Percentiles rank a stretch among this genome's conserved stretches.
phyloP scores from a whole-genome alignment of 2,888 invertebrate species.

The Mayetiola destructor region DNA sequence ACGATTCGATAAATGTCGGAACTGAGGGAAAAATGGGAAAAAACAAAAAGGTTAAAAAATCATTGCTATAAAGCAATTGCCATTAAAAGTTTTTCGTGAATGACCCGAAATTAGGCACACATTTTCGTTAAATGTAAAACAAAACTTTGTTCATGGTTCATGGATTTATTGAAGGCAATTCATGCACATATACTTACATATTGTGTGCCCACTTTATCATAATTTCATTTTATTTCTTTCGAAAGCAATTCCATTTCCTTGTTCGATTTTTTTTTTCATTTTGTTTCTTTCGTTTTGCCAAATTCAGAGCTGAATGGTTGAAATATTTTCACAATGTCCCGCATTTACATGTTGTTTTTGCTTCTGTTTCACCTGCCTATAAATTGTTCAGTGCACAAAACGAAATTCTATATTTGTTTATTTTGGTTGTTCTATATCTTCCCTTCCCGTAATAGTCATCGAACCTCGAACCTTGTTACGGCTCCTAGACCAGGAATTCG shows the following conservation, averaged over 20 bases:
- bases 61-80: neutral
- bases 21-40: neutral
- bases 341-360: neutral
- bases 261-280: neutral
- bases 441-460: too few relatives aligned
- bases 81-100: neutral
- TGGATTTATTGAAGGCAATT: constrained; percentile 3
- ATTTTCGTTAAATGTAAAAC: neutral
- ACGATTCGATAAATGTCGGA: too few relatives aligned
- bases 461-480: neutral
- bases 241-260: constrained; percentile 6
- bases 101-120: constrained; percentile 6
- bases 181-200: too few relatives aligned
- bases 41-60: neutral
- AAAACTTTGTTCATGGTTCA: neutral
- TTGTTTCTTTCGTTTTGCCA: too few relatives aligned
- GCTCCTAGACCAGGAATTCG: neutral
- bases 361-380: constrained; percentile 4
- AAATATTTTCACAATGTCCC: neutral
- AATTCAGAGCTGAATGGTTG: too few relatives aligned
- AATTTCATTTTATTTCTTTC: neutral
- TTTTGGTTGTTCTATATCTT: neutral
- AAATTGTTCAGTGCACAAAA: neutral
- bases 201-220: constrained; percentile 1
- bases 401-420: neutral